Base-by-base conservation (phyloP, 2,113 vertebrate genomes). In the Oenanthe melanoleuca region DNA sequence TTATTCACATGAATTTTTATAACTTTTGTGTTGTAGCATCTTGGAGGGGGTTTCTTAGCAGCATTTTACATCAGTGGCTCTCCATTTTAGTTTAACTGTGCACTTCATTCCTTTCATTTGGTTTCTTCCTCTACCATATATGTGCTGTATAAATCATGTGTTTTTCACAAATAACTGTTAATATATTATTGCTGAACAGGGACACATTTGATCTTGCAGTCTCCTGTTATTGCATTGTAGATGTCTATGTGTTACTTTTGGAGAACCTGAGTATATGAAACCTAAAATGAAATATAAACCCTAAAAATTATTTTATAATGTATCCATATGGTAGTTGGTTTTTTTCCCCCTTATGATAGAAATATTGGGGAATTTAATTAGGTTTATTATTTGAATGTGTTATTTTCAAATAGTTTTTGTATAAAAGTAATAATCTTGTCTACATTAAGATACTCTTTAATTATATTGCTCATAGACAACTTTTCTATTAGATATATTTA, bases 1-100 rank as follows among this genome's bases (percentile, higher is more conserved):
- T 82, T 85, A 71, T 82, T 92, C 49, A 69, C 12, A 14, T 79
- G 47, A 82, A 52, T 72, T 85, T 96, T 92, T 81, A 45, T 91
- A 26, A 75, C 25, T 61, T 80, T 12, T 34, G 7, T 59, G 40
- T 94, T 88, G 57, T 60, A 59, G 56, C 63, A 63, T 7, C 42
- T 66, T 91, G 12, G 18, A 67, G 21, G 34, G 19, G 8, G 5
- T 52, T 82, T 90, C 59, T 88, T 90, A n/a, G 21, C 69, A 83
- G 74, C 84, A 53, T 49, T 67, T 71, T 23, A 61, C 24, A 77
- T 80, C 37, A 60, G 14, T 66, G 37, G 5, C 31, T 80, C 23
- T 80, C 49, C 31, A 10, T 34, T 89, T 79, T 72, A 63, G 18
- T 63, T 94, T 34, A 85, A 60, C 26, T 64, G 5, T 49, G 26